Conservation (phyloP, 23 tunicate species). For the Halocynthia aurantium region DNA sequence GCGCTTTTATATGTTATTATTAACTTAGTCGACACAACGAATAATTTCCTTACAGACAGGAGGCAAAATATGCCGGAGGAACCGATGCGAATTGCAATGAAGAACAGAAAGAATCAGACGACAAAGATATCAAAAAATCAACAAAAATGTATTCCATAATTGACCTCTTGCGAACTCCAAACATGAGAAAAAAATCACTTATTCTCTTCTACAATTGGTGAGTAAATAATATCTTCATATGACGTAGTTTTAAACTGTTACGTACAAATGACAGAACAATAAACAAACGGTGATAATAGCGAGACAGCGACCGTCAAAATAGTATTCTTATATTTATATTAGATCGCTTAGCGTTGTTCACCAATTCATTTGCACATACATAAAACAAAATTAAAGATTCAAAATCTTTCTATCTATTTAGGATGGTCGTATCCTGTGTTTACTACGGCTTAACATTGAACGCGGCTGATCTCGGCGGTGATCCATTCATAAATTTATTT, state of each 20-base stretch:
- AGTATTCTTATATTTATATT: too few species aligned
- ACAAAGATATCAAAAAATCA: too few species aligned
- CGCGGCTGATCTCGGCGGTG: slow-evolving; percentile 90
- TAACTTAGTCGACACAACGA: too few species aligned
- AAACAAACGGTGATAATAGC: too few species aligned
- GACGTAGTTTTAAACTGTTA: too few species aligned
- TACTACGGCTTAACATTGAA: slow-evolving; percentile 93
- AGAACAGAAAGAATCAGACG: too few species aligned
- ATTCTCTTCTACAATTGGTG: slow-evolving; percentile 76
- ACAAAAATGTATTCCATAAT: background rate
- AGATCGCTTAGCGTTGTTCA: too few species aligned
- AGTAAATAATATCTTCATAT: background rate
- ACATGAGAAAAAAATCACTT: slow-evolving; percentile 65
- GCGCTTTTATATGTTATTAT: too few species aligned
- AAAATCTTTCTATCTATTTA: background rate
- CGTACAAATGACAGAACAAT: too few species aligned
- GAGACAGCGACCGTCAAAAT: too few species aligned
- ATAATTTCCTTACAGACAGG: background rate
- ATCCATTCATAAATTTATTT: slow-evolving; percentile 74
- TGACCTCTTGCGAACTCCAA: slow-evolving; percentile 50
- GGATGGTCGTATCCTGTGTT: slow-evolving; percentile 66
- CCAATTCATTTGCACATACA: too few species aligned
- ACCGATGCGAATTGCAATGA: background rate
- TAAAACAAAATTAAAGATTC: too few species aligned
- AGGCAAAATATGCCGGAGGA: slow-evolving; percentile 13